Conservation (phyloP, 2,888 invertebrate genomes). For the Tetropium fuscum region DNA sequence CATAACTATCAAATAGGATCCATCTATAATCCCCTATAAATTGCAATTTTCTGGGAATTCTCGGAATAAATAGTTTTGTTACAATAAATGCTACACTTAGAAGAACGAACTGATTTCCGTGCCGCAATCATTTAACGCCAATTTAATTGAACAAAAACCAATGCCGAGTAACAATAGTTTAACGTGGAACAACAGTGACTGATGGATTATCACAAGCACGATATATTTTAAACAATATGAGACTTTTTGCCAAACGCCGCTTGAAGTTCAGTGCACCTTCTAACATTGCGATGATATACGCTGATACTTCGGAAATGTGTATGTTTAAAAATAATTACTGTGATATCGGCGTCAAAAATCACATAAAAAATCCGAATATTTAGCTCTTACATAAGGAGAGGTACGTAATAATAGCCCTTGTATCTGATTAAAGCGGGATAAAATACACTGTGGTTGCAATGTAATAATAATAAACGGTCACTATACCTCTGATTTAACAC, state of each 20-base stretch:
- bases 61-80: too few relatives aligned
- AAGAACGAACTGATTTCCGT: too few relatives aligned
- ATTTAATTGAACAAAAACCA: too few relatives aligned
- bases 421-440: slow-evolving; percentile 41
- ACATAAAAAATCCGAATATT: slow-evolving; percentile 38
- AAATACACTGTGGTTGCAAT: slow-evolving; percentile 35
- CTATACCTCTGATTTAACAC: slow-evolving; percentile 40
- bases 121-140: too few relatives aligned
- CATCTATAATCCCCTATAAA: too few relatives aligned
- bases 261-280: slow-evolving; percentile 8
- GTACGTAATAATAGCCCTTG: slow-evolving; percentile 40
- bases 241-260: background rate
- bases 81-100: too few relatives aligned
- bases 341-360: slow-evolving; percentile 37
- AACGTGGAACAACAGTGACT: too few relatives aligned
- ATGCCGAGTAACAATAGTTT: too few relatives aligned
- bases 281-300: slow-evolving; percentile 2
- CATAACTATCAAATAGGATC: too few relatives aligned
- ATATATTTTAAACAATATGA: too few relatives aligned
- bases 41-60: too few relatives aligned
- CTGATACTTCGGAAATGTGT: slow-evolving; percentile 42
- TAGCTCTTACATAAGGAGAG: slow-evolving; percentile 38
- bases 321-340: slow-evolving; percentile 45
- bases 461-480: slow-evolving; percentile 42
- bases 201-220: too few relatives aligned